Percentiles rank a stretch among this genome's conserved stretches.
Evolutionary conservation across 2,797 vertebrate genomes (phyloP).

Genomic region (Buceros bicornis): DNA sequence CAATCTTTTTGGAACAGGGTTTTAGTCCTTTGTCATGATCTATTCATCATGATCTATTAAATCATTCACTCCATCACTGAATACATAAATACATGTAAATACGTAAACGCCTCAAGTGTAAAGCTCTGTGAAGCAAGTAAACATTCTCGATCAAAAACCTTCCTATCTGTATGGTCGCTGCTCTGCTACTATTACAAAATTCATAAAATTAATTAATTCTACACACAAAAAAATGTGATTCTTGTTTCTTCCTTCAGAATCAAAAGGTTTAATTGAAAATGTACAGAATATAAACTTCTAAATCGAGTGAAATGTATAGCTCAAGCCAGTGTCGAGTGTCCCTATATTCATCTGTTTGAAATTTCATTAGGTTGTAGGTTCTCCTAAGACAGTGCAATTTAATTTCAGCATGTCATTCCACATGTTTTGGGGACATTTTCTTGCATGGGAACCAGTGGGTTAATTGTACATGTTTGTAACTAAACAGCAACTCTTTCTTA

Average conservation of each 20-base stretch:
- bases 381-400: background rate
- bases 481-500: background rate
- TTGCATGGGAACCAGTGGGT: background rate
- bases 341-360: background rate
- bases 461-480: background rate
- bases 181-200: background rate
- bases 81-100: background rate
- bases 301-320: background rate
- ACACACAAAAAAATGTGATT: background rate
- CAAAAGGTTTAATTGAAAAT: background rate
- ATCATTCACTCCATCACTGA: background rate
- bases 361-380: background rate
- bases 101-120: background rate
- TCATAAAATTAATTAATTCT: background rate
- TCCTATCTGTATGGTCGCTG: background rate
- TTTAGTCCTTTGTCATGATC: background rate
- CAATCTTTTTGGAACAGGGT: background rate
- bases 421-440: background rate
- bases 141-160: background rate
- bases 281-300: background rate
- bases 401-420: background rate
- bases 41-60: background rate
- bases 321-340: background rate
- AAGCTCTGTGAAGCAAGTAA: background rate
- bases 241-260: background rate